A percentile compares a stretch with the other conserved stretches of the same genome.
Evolutionary conservation across 2,797 vertebrate genomes (phyloP).

Genomic region (Chiroxiphia lanceolata): DNA sequence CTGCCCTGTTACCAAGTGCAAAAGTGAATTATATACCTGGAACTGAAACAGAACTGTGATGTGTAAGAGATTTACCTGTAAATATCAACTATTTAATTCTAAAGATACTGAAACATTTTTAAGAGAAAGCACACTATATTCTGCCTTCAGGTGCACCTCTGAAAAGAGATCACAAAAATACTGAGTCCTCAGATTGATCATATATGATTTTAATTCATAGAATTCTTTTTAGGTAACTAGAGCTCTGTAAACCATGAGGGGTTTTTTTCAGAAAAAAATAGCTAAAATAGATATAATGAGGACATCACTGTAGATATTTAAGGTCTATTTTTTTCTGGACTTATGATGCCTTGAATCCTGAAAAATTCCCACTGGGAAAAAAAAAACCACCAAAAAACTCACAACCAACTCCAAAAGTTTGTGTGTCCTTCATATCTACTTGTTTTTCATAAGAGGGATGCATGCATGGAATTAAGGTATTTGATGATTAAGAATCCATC

Average conservation of each 20-base stretch:
- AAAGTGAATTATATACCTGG: not conserved
- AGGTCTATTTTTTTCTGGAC: not conserved
- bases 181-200: not conserved
- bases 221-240: not conserved
- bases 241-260: not conserved
- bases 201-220: not conserved
- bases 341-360: not conserved
- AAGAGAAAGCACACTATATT: not conserved
- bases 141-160: not conserved
- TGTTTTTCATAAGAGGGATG: conserved; percentile 31
- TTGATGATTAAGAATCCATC: conserved; percentile 67
- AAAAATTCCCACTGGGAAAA: not conserved
- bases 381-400: not conserved
- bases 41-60: conserved; percentile 1
- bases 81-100: conserved; percentile 2
- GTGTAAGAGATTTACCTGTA: not conserved
- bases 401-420: not conserved
- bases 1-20: not conserved
- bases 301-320: not conserved
- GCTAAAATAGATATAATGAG: not conserved
- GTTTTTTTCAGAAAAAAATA: not conserved
- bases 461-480: conserved; percentile 45
- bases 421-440: conserved; percentile 9
- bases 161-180: not conserved
- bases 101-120: not conserved